These are phyloP conservation scores for Channa striata DNA, from an alignment of 2,797 vertebrate genomes.

Conservation along the genomic window DNA sequence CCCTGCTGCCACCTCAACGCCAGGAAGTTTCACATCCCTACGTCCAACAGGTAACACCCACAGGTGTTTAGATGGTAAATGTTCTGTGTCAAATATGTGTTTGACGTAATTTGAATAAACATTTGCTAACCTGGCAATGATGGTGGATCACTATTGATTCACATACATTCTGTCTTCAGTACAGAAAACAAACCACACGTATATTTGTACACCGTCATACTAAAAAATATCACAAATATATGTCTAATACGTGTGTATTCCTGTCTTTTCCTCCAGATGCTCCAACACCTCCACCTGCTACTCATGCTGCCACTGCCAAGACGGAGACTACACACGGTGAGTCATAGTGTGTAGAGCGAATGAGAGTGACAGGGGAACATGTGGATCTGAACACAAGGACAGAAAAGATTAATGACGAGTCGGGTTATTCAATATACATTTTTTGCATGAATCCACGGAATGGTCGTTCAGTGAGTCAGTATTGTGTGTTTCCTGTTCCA, in stretches of 20 bases:
- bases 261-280: conserved; percentile 45
- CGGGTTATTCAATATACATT: background rate
- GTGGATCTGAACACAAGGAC: background rate
- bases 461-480: background rate
- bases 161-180: background rate
- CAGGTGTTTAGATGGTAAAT: background rate
- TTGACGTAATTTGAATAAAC: too few species aligned
- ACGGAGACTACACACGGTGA: conserved; percentile 69
- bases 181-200: background rate
- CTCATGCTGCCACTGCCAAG: conserved; percentile 64
- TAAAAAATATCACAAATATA: background rate
- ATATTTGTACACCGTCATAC: background rate
- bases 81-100: too few species aligned
- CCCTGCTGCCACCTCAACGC: conserved; percentile 63
- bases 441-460: background rate
- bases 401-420: background rate
- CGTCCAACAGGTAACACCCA: conserved; percentile 69
- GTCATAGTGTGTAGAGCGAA: background rate
- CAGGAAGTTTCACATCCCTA: conserved; percentile 50
- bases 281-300: conserved; percentile 57
- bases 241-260: conserved; percentile 11
- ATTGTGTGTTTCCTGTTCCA: conserved; percentile 25
- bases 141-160: too few species aligned
- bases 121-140: too few species aligned
- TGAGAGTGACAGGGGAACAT: background rate